Evolutionary conservation across 2,113 vertebrate species (phyloP).

Genomic region (Potamarius usumacintae): DNA sequence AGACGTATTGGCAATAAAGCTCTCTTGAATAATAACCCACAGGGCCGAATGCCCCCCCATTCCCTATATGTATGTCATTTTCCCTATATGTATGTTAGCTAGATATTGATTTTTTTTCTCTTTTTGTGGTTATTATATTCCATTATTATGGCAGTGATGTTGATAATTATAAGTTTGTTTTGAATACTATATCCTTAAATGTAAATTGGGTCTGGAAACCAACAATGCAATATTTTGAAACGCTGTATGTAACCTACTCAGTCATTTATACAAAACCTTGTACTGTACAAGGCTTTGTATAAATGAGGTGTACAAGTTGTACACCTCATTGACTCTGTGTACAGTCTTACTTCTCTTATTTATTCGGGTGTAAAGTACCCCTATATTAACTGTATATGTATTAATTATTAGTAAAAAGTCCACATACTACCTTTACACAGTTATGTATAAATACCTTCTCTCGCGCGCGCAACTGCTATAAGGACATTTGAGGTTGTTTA

Average conservation of each 20-base stretch:
- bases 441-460: not conserved
- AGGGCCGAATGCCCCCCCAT: too few relatives aligned
- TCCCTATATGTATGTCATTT: too few relatives aligned
- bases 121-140: not conserved
- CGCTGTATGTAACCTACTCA: too few relatives aligned
- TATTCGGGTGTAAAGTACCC: not conserved
- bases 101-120: too few relatives aligned
- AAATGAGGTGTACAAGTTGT: too few relatives aligned
- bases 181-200: not conserved
- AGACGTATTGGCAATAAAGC: too few relatives aligned
- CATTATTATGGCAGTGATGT: not conserved
- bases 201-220: not conserved
- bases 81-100: not conserved
- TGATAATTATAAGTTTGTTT: not conserved
- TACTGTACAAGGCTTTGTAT: too few relatives aligned
- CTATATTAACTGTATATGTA: not conserved
- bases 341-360: not conserved
- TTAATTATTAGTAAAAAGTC: not conserved
- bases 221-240: not conserved
- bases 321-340: not conserved
- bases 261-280: not conserved
- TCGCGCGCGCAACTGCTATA: not conserved
- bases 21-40: too few relatives aligned
- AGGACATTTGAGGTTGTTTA: not conserved
- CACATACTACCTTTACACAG: not conserved